Base-by-base conservation (phyloP, 2,113 vertebrate genomes). In the Jaculus jaculus region DNA sequence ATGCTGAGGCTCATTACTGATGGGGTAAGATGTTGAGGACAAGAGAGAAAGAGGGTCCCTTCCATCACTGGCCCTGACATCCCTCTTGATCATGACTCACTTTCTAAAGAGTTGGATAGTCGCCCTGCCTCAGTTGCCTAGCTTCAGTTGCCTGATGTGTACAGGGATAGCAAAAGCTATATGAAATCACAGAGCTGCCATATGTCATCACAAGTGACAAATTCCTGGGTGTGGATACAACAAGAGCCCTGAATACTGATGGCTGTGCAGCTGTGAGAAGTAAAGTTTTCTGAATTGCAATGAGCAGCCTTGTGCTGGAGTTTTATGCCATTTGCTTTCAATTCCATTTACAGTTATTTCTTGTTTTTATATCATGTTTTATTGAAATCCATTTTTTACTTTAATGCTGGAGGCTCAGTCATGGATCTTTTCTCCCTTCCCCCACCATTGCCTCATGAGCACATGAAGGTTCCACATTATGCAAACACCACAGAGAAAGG, bases 321-420 rank as follows among this genome's bases (percentile, higher is more conserved):
- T 96, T 96, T 96, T 91, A 95, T 96, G 77, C 83, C 80, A 92
- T 93, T 97, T 96, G 34, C 95, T 96, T 97, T 96, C 97, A 89
- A 72, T 94, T 94, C 94, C 96, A 94, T 88, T 97, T 97, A 97
- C 95, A 91, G 93, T 92, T 98, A 96, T 91, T 97, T 94, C 97
- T 97, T 97, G 84, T 0, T 88, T 97, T 98, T 93, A 95, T 91
- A 94, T 92, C 92, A 90, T 90, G 77, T 84, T 98, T 98, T 98
- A 97, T 95, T 94, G 74, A 97, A 98, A 98, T 86, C 96, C 92
- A 96, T 94, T 97, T 97, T 97, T 97, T 94, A 97, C 96, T 96
- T 96, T 91, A 92, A 96, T 81, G 93, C 92, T 97, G 95, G 84
- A 28, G 51, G 90, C 93, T 87, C 69, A 21, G 80, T 85, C 91